Base-by-base conservation (phyloP, 2,113 vertebrate species). In the Amphiprion ocellaris region DNA sequence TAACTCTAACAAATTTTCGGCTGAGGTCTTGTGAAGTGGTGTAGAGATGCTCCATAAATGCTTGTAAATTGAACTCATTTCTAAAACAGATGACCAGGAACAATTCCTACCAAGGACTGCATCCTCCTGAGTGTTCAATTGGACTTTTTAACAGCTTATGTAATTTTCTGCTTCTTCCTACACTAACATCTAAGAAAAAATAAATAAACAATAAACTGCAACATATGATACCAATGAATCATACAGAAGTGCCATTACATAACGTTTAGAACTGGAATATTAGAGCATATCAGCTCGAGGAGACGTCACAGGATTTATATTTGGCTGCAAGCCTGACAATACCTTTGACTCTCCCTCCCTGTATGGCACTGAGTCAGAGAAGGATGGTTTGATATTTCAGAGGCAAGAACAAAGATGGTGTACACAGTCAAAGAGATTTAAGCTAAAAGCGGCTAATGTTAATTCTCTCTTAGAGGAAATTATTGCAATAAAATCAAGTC, bases 221-320 rank as follows among this genome's bases (percentile, higher is more conserved):
- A 80, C 55, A 68, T 69, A 78, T 65, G 58, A 88, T 67, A 49
- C 81, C 47, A 64, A 14, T 73, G 64, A 75, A 83, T 87, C 76
- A 79, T 33, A 70, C 71, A 76, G 54, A 68, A 77, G 72, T 75
- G 44, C 37, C 53, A 68, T 90, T 87, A 83, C 60, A 69, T 87
- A 88, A 91, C 76, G 52, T 58, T 58, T 71, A 60, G 49, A 83
- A 83, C 37, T 71, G 62, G 63, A 83, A 89, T 86, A 85, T 88
- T 77, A 78, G 71, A 68, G 67, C 79, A 82, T 58, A 77, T 81
- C 47, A 56, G 77, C 77, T 66, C 6, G 50, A 74, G 41, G 73
- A 88, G 74, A 88, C 78, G 78, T 90, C 91, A 87, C 82, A 54
- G 60, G 77, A 80, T 87, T 88, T 87, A 79, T 82, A 81, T 90